These are phyloP conservation scores for Gordius sp. DNA, from an alignment of 2,888 invertebrate species.

Conservation along the genomic window DNA sequence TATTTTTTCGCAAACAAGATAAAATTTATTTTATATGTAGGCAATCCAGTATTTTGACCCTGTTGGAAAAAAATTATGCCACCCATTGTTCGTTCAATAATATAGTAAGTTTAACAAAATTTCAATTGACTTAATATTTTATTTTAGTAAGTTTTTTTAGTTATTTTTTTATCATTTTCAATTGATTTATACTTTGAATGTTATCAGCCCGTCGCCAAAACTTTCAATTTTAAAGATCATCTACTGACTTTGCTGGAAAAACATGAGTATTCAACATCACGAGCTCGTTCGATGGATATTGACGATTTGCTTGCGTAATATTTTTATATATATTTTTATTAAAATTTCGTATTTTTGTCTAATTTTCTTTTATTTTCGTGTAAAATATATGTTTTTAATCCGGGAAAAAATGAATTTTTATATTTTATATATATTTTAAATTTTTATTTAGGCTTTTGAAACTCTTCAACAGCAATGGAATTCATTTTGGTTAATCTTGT, in stretches of 20 bases:
- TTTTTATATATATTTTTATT: background rate
- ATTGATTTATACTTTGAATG: background rate
- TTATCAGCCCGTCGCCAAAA: background rate
- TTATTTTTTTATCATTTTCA: background rate
- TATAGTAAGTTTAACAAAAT: conserved; percentile 27
- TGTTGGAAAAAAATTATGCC: conserved; percentile 66
- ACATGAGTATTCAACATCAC: background rate
- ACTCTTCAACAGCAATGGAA: background rate
- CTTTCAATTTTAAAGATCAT: background rate
- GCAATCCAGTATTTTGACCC: conserved; percentile 38
- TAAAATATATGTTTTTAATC: background rate
- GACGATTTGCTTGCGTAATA: background rate
- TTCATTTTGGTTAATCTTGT: background rate
- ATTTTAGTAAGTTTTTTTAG: background rate
- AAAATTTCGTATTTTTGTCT: background rate
- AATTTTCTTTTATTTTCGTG: background rate
- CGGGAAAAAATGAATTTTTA: background rate
- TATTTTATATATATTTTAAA: background rate
- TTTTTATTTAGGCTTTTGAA: background rate
- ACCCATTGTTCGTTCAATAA: conserved; percentile 61
- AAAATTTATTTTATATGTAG: background rate
- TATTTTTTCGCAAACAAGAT: background rate
- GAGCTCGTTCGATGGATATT: conserved; percentile 1
- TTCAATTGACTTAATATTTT: background rate
- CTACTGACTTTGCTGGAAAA: background rate